Evolutionary conservation across 1,140 invertebrate genomes (phyloP), one percentile per base, ranked within the genome.

Genomic region (Drosophila tropicalis): DNA sequence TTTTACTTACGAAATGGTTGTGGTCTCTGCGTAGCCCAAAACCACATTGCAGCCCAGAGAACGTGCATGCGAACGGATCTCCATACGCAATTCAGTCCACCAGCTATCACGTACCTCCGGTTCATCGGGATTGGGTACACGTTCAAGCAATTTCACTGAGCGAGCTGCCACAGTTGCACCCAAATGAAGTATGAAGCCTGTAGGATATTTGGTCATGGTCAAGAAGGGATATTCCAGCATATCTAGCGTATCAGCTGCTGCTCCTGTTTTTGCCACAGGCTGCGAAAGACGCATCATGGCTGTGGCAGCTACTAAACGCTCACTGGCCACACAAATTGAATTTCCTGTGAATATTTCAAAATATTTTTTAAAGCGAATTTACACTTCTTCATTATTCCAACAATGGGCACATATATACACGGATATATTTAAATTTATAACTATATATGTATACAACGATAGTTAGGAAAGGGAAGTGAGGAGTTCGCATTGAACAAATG

Each of bases 161-260:
- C 96, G 93, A 0, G 96, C 95, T 75, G 95, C 96, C 6, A 97
- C 96, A n/a, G 96, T 94, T n/a, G 97, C 97, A 72, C 98, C 98
- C 82, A 99, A 94, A 90, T 98, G 96, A 17, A 96, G 93, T 81
- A 99, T 95, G 81, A 99, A 98, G 34, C 96, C 97, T 1, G 94
- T 93, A 22, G 98, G 97, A 92, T 97, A 98, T 78, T 96, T 96
- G 2, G 96, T 95, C 94, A 99, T 96, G 0, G 98, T 99, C 13
- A 99, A 94, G 90, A 99, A 99, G 0, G 98, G 98, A 93, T 98
- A 99, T 91, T 99, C 98, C 79, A 98, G 92, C 94, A 97, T 96
- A 79, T 97, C 96, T 73, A 96, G 92, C 58, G 94, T 94, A 63
- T 96, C 95, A 74, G 95, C 94, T 57, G 94, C 92, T 13, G 72